Evolutionary conservation across 2,797 vertebrate species (phyloP).

Genomic region (Pangasius krempfi): DNA sequence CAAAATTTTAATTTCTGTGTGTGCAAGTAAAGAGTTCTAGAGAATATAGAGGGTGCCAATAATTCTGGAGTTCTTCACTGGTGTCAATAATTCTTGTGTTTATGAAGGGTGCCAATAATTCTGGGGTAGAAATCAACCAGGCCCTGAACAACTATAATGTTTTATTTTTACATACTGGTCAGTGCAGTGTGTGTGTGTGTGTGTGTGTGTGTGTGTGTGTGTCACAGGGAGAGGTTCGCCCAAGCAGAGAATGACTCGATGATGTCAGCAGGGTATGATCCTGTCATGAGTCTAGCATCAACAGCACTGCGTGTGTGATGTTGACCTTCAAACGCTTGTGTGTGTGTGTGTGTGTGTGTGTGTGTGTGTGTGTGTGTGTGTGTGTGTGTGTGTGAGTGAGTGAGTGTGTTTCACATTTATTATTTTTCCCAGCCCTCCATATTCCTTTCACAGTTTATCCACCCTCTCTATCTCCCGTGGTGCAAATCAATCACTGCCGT

Average conservation of each 20-base stretch:
- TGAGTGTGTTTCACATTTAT: constrained; percentile 13
- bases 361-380: not conserved
- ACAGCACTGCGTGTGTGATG: constrained; percentile 1
- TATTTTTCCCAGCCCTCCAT: constrained; percentile 32
- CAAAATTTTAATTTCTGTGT: too few relatives aligned
- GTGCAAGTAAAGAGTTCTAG: not conserved
- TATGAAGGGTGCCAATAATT: not conserved
- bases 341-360: not conserved
- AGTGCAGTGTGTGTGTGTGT: not conserved
- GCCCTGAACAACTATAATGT: not conserved
- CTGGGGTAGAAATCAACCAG: not conserved
- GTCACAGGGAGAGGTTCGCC: constrained; percentile 24
- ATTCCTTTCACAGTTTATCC: constrained; percentile 32
- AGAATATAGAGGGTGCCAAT: not conserved
- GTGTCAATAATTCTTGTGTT: not conserved
- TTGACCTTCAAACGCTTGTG: not conserved
- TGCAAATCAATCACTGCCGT: constrained; percentile 35
- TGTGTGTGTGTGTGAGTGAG: not conserved
- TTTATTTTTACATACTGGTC: not conserved
- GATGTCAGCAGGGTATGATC: constrained; percentile 51
- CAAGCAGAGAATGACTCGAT: constrained; percentile 33
- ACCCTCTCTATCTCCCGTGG: constrained; percentile 31
- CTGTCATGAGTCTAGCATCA: constrained; percentile 47
- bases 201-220: not conserved
- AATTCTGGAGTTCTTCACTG: not conserved